Evolutionary conservation across 92 coral and sea anemone species (phyloP), one percentile per base, ranked within the genome.

Genomic region (Epizoanthus fatuus): DNA sequence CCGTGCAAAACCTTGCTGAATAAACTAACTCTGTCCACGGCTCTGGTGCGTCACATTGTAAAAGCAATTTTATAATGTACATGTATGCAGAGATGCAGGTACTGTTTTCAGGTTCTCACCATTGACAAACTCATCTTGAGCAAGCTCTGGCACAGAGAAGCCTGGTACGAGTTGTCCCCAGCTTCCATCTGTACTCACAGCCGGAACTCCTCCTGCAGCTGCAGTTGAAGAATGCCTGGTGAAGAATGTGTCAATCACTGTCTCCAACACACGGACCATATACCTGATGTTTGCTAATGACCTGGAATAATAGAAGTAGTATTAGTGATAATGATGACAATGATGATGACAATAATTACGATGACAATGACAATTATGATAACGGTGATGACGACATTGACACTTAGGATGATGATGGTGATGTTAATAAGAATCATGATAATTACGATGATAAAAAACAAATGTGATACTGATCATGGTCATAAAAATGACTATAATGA

Each of bases 71-170:
- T 0, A 29, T 29, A 29, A 29, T 29, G 35, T 29, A 29, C 35
- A 29, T 29, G 35, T 29, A 29, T 29, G 35, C 14, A 17, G 65
- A 75, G 7, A 47, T 3, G 56, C 40, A 8, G 29, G n/a, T 12
- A 12, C 19, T 14, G 39, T n/a, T n/a, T 40, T 49, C 22, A 63
- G 29, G 4, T 8, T 59, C 95, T 32, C 37, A 95, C 99, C 99
- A 83, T 95, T 91, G 42, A 97, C 98, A 88, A 97, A 95, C 32
- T 97, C 98, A n/a, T 95, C 94, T 75, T 93, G 98, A 40, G 99
- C 92, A 52, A 97, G 94, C 76, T 97, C 99, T 22, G 99, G 99
- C 60, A 97, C 97, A n/a, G 96, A 87, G 55, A 97, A 93, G 55
- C 97, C 89, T 4, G 97, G 93, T 4, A 94, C 91, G 7, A 97